Evolutionary conservation across 2,113 vertebrate genomes (phyloP).

Genomic region (Cebus imitator): DNA sequence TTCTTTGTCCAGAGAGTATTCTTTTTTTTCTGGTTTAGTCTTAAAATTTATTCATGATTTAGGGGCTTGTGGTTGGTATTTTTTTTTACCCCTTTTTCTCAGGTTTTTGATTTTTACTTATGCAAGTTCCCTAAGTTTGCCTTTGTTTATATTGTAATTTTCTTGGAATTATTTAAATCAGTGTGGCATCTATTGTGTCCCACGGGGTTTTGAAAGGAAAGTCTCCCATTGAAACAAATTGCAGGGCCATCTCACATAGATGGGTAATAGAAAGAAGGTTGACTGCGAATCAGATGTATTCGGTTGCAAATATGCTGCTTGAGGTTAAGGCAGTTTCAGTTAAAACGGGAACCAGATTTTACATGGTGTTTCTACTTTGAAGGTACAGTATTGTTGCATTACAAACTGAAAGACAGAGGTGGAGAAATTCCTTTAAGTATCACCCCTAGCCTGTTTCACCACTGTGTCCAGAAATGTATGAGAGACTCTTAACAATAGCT

Average conservation of each 20-base stretch:
- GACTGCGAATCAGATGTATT: slow-evolving; percentile 55
- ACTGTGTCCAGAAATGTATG: slow-evolving; percentile 38
- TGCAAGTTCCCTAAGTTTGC: slow-evolving; percentile 29
- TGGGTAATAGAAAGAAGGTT: slow-evolving; percentile 62
- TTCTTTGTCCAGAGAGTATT: slow-evolving; percentile 39
- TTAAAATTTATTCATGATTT: slow-evolving; percentile 57
- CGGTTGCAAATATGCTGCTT: slow-evolving; percentile 40
- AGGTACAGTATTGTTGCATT: slow-evolving; percentile 61
- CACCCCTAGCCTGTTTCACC: not conserved
- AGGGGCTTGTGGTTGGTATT: not conserved
- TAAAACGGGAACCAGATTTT: slow-evolving; percentile 69
- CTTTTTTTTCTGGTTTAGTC: not conserved
- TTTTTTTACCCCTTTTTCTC: not conserved
- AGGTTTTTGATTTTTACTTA: slow-evolving; percentile 45
- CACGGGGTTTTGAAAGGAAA: slow-evolving; percentile 55
- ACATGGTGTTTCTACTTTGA: slow-evolving; percentile 60
- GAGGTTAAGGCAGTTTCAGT: slow-evolving; percentile 47
- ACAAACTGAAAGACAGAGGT: slow-evolving; percentile 43
- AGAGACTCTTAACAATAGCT: slow-evolving; percentile 57
- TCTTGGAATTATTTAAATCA: slow-evolving; percentile 55
- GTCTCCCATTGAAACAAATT: slow-evolving; percentile 61
- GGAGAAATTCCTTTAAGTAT: slow-evolving; percentile 58
- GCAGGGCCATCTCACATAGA: slow-evolving; percentile 34
- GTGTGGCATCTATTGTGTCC: slow-evolving; percentile 41
- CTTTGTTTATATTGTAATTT: slow-evolving; percentile 57